phyloP scores from a whole-genome alignment of 2,888 invertebrate species.

The Sinelater perroti region DNA sequence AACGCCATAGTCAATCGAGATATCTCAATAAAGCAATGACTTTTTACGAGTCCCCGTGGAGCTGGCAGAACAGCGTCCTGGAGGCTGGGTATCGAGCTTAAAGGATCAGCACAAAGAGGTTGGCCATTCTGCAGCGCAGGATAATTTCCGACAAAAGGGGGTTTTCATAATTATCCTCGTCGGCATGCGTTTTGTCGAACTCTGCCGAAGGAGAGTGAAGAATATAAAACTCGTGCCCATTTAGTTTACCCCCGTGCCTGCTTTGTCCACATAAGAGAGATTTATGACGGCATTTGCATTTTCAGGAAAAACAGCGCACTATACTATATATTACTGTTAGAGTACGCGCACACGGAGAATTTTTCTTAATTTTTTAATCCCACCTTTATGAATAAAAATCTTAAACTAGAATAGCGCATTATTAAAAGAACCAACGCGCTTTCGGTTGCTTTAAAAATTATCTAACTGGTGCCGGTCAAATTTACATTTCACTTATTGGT shows the following conservation, averaged over 20 bases:
- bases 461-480: no score
- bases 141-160: constrained; percentile 37
- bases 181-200: constrained; percentile 38
- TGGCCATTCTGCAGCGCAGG: constrained; percentile 34
- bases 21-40: constrained; percentile 50
- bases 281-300: constrained; percentile 43
- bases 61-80: constrained; percentile 43
- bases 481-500: no score
- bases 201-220: constrained; percentile 31
- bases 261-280: constrained; percentile 43
- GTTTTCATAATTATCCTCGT: constrained; percentile 40
- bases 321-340: constrained; percentile 34
- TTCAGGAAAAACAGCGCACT: constrained; percentile 36
- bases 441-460: no score
- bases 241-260: constrained; percentile 41
- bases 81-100: constrained; percentile 35
- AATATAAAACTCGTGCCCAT: constrained; percentile 37
- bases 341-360: constrained; percentile 29
- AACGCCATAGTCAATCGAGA: constrained; percentile 37
- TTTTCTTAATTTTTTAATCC: constrained; percentile 31
- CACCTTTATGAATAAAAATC: constrained; percentile 23
- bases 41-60: constrained; percentile 49
- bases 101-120: constrained; percentile 37
- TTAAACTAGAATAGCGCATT: neutral
- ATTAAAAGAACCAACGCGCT: constrained; percentile 3